Percentiles rank a stretch among this genome's conserved stretches.
These are phyloP conservation scores for Eilema griseolum DNA, from an alignment of 2,888 invertebrate species.

Conservation along the genomic window DNA sequence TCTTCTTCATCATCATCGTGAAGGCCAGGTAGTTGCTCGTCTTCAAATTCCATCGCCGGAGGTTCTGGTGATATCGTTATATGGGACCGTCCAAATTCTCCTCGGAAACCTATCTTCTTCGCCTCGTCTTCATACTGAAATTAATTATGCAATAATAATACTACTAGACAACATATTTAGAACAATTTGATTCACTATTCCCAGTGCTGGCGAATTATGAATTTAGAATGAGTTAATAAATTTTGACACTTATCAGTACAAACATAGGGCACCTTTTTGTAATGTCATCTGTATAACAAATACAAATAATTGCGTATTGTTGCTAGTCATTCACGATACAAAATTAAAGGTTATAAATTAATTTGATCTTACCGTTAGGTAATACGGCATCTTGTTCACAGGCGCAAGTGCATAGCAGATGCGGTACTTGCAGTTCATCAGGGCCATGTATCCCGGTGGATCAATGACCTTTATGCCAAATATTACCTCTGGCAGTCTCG, in stretches of 20 bases:
- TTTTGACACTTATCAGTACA: no score
- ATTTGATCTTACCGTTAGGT: constrained; percentile 54
- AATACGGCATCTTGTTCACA: constrained; percentile 59
- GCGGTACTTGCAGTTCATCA: constrained; percentile 66
- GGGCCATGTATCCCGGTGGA: constrained; percentile 66
- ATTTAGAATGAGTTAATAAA: no score
- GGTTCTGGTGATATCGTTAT: constrained; percentile 20
- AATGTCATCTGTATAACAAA: neutral
- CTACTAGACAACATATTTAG: no score
- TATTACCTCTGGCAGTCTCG: constrained; percentile 33
- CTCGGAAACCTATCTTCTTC: constrained; percentile 56
- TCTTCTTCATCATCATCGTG: constrained; percentile 55
- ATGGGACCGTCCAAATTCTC: constrained; percentile 59
- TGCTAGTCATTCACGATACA: no score
- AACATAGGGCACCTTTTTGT: no score
- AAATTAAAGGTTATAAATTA: no score
- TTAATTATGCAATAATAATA: no score
- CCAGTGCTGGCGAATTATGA: no score
- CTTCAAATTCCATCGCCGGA: neutral
- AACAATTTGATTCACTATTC: no score
- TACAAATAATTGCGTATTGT: neutral
- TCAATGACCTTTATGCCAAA: constrained; percentile 67
- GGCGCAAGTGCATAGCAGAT: constrained; percentile 70
- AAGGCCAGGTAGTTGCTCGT: neutral
- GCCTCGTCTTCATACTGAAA: constrained; percentile 63